A percentile compares a stretch with the other conserved stretches of the same genome.
Evolutionary conservation across 2,797 vertebrate genomes (phyloP).

Genomic region (Gephyroberyx darwinii): DNA sequence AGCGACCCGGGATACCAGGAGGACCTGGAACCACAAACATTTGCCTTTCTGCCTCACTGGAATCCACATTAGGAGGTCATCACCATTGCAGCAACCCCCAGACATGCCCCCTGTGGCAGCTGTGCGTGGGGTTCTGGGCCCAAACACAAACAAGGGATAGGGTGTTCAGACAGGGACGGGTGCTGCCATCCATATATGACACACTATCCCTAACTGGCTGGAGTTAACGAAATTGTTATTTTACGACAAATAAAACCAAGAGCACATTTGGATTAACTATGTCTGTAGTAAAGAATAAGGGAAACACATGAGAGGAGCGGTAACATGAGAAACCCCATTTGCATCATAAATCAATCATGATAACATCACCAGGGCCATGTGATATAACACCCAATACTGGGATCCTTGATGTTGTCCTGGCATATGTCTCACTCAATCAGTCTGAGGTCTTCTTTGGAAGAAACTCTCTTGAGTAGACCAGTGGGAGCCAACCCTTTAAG

Average conservation of each 20-base stretch:
- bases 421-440: constrained; percentile 76
- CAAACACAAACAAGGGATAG: constrained; percentile 70
- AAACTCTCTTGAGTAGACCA: constrained; percentile 60
- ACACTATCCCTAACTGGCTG: constrained; percentile 15
- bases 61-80: constrained; percentile 77
- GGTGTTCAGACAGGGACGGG: constrained; percentile 42
- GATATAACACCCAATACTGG: constrained; percentile 59
- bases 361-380: constrained; percentile 54
- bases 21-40: constrained; percentile 63
- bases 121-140: constrained; percentile 65
- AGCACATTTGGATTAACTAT: constrained; percentile 34
- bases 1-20: constrained; percentile 57
- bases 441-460: constrained; percentile 46
- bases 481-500: constrained; percentile 67
- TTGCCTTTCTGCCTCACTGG: constrained; percentile 70
- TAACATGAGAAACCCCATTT: constrained; percentile 61
- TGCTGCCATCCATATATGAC: constrained; percentile 42
- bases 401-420: constrained; percentile 69
- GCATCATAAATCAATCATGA: constrained; percentile 68
- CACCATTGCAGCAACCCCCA: constrained; percentile 55
- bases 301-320: constrained; percentile 39
- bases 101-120: constrained; percentile 66
- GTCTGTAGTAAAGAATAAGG: constrained; percentile 1
- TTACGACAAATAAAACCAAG: constrained; percentile 40
- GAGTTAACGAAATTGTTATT: constrained; percentile 46